Percentiles rank a stretch among this genome's conserved stretches.
These are phyloP conservation scores for Drosophila infuscata DNA, from an alignment of 2,888 invertebrate genomes.

Conservation along the genomic window DNA sequence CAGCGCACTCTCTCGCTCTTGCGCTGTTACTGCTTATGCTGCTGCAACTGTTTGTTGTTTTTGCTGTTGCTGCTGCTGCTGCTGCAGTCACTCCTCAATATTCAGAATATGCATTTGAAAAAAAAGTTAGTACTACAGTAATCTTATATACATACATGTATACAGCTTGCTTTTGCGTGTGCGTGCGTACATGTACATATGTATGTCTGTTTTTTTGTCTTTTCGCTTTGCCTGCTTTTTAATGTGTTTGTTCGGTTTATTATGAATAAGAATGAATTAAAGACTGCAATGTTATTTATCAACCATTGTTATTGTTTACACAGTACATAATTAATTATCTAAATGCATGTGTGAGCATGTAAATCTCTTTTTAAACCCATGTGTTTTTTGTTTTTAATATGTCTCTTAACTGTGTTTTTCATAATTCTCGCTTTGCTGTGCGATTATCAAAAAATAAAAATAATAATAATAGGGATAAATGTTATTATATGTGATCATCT, in stretches of 20 bases:
- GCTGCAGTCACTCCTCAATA: constrained; percentile 30
- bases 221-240: constrained; percentile 15
- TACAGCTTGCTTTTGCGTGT: constrained; percentile 21
- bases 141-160: constrained; percentile 12
- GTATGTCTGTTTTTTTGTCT: constrained; percentile 3
- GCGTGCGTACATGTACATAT: constrained; percentile 7
- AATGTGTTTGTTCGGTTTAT: constrained; percentile 20
- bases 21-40: constrained; percentile 12
- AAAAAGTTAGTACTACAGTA: constrained; percentile 51
- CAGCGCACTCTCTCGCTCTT: constrained; percentile 39
- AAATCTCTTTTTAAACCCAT: constrained; percentile 1
- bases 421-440: background rate
- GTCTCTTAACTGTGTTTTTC: constrained; percentile 9
- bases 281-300: constrained; percentile 30
- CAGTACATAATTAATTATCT: constrained; percentile 12
- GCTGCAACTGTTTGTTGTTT: constrained; percentile 13
- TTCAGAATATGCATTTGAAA: constrained; percentile 40
- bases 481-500: constrained; percentile 12
- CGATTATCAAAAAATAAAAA: constrained; percentile 7
- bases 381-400: constrained; percentile 9
- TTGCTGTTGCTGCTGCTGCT: constrained; percentile 21
- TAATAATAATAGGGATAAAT: background rate
- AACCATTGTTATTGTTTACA: constrained; percentile 33
- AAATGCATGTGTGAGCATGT: constrained; percentile 7
- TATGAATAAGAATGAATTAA: constrained; percentile 15